phyloP scores from a whole-genome alignment of 2,888 invertebrate species.

The Hirtodrosophila alboralis region DNA sequence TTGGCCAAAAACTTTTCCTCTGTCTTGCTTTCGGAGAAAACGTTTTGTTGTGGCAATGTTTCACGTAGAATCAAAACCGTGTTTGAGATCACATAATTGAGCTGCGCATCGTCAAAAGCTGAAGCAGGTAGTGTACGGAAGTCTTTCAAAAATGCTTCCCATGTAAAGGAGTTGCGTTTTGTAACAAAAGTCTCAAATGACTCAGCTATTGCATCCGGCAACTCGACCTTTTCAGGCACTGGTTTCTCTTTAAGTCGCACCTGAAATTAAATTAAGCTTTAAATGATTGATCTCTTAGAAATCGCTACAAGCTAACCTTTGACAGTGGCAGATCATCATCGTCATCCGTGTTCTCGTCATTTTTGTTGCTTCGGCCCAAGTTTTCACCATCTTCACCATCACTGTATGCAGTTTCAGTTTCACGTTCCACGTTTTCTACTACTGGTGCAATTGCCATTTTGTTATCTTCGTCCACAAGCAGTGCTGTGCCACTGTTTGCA shows the following conservation, averaged over 20 bases:
- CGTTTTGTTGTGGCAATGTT: constrained; percentile 82
- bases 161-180: constrained; percentile 81
- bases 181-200: constrained; percentile 83
- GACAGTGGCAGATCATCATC: constrained; percentile 91
- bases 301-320: constrained; percentile 85
- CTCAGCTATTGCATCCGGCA: constrained; percentile 82
- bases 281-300: too few species aligned
- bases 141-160: constrained; percentile 83
- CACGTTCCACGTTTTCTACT: constrained; percentile 82
- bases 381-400: constrained; percentile 87
- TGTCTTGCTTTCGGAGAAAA: constrained; percentile 86
- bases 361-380: constrained; percentile 84
- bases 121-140: constrained; percentile 81
- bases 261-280: constrained; percentile 38
- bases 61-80: constrained; percentile 81
- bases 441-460: constrained; percentile 53
- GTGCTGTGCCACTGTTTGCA: constrained; percentile 31
- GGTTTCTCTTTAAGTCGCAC: constrained; percentile 84
- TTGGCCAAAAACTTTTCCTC: constrained; percentile 88
- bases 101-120: constrained; percentile 82
- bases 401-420: constrained; percentile 79
- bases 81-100: constrained; percentile 83
- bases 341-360: constrained; percentile 84
- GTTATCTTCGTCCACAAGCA: constrained; percentile 70
- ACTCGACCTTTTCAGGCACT: constrained; percentile 82